Conservation (phyloP, 53 echinoderm and acorn worm genomes). For the Antedon mediterranea region DNA sequence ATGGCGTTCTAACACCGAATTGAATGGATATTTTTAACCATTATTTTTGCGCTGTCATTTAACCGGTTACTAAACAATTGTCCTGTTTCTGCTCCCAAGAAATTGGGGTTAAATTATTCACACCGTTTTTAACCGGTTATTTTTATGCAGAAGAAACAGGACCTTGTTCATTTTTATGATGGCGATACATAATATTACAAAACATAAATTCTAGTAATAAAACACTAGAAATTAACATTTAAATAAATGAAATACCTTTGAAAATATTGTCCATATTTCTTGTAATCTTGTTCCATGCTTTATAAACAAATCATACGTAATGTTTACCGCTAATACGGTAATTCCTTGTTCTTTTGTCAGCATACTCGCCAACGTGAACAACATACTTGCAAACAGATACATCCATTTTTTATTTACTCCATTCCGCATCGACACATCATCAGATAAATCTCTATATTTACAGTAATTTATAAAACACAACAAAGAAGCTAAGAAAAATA, state of each 20-base stretch:
- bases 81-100: no score
- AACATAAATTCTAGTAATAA: neutral
- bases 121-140: no score
- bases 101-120: no score
- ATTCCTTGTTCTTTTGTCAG: slow-evolving; percentile 90
- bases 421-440: neutral
- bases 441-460: slow-evolving; percentile 8
- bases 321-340: slow-evolving; percentile 77
- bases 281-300: slow-evolving; percentile 28
- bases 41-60: no score
- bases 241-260: slow-evolving; percentile 42
- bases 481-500: slow-evolving; percentile 64
- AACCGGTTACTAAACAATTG: no score
- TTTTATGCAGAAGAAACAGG: no score
- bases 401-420: slow-evolving; percentile 5
- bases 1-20: no score
- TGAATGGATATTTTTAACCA: no score
- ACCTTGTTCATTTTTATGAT: no score
- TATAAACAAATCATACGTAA: slow-evolving; percentile 72
- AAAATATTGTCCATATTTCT: slow-evolving; percentile 32
- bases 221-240: neutral
- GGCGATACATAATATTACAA: no score
- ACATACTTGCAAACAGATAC: slow-evolving; percentile 17
- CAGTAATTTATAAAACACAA: slow-evolving; percentile 61
- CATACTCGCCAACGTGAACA: slow-evolving; percentile 45